Percentiles rank a stretch among this genome's conserved stretches.
Conservation (phyloP, 2,888 invertebrate species). For the Saturnia pavonia region DNA sequence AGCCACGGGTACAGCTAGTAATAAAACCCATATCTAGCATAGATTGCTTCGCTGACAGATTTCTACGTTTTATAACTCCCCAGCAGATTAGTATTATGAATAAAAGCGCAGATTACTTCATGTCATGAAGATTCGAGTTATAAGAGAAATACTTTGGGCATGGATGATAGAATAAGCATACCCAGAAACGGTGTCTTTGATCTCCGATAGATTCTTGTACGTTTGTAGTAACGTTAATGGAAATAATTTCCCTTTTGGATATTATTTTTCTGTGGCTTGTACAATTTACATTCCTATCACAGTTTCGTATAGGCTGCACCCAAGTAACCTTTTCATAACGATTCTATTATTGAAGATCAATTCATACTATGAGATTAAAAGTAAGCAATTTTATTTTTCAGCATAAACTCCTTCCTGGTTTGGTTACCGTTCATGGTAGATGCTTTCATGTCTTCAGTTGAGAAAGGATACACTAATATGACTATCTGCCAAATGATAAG, state of each 20-base stretch:
- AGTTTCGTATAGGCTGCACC: too few species aligned
- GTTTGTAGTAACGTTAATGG: background rate
- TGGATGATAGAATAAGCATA: background rate
- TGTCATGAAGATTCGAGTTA: too few species aligned
- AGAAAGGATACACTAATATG: constrained; percentile 41
- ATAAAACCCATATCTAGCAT: too few species aligned
- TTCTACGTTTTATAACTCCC: too few species aligned
- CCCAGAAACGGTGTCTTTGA: background rate
- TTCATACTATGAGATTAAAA: background rate
- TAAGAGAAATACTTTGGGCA: background rate
- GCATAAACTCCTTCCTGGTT: constrained; percentile 51
- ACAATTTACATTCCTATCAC: too few species aligned
- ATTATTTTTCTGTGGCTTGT: background rate
- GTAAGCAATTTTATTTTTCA: constrained; percentile 29
- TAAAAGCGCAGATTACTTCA: too few species aligned
- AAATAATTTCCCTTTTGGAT: background rate
- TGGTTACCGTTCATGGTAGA: constrained; percentile 58
- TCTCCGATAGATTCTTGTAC: background rate
- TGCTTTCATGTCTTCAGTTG: constrained; percentile 51
- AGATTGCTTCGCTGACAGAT: too few species aligned
- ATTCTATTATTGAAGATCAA: background rate
- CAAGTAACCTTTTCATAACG: background rate
- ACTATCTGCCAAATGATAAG: constrained; percentile 55
- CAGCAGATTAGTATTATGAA: too few species aligned
- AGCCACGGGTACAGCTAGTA: too few species aligned